Base-by-base conservation (phyloP, 2,888 invertebrate genomes). In the Seira musarum region DNA sequence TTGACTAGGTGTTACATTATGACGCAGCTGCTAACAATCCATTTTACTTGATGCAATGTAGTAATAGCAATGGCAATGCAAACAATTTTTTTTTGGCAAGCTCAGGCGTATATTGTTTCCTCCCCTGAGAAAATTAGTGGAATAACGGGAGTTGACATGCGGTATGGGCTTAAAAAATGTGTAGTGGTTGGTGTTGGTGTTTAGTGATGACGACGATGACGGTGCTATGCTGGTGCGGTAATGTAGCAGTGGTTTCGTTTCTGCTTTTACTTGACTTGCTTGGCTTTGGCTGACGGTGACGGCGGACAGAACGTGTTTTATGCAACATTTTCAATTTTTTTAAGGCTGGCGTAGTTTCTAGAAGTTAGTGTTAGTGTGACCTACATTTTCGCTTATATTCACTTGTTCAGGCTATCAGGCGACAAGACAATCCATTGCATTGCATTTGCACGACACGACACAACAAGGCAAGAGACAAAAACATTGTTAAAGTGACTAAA, bases 341-440 rank as follows among this genome's bases (percentile, higher is more conserved):
- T 40, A n/a, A n/a, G 40, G 40, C 40, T 40, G 40, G 40, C 40
- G n/a, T n/a, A n/a, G n/a, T n/a, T 40, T 40, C 40, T 40, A 13
- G 13, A 6, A 40, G 24, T 70, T 70, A 35, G 70, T 60, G 60
- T 60, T 72, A 25, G 63, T 40, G 40, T 72, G 72, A 64, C 72
- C 72, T 72, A 72, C 72, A 72, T 72, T 64, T 72, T 63, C 21
- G 24, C 6, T 70, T n/a, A n/a, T n/a, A n/a, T n/a, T n/a, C n/a
- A n/a, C n/a, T n/a, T n/a, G n/a, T n/a, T n/a, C n/a, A n/a, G n/a
- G n/a, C n/a, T n/a, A n/a, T n/a, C n/a, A n/a, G n/a, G n/a, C n/a
- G n/a, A n/a, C n/a, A n/a, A n/a, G n/a, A n/a, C n/a, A n/a, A n/a
- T n/a, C n/a, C n/a, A n/a, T n/a, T n/a, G n/a, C n/a, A n/a, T n/a